phyloP scores from a whole-genome alignment of 2,888 invertebrate species.

The Ecliptopera silaceata region DNA sequence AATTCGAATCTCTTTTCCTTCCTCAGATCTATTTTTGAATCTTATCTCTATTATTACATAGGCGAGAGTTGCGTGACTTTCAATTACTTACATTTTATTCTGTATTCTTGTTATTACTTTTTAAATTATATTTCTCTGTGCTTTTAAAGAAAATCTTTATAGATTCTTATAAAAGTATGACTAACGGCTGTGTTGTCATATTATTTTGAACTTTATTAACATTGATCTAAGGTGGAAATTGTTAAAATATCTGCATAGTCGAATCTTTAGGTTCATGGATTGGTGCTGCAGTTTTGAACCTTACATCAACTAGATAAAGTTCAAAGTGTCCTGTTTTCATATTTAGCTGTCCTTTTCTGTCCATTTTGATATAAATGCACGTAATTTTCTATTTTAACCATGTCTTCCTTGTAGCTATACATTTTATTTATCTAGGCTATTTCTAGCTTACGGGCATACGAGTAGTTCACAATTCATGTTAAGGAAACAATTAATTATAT shows the following conservation, averaged over 20 bases:
- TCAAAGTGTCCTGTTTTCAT: conserved; percentile 8
- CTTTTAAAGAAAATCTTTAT: conserved; percentile 3
- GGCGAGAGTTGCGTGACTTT: conserved; percentile 24
- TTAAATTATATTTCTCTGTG: conserved; percentile 4
- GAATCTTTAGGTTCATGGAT: background rate
- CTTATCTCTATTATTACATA: conserved; percentile 44
- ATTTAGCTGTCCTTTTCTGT: conserved; percentile 7
- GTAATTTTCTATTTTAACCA: conserved; percentile 21
- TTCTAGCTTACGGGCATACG: background rate
- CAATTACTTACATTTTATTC: background rate
- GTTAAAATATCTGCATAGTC: background rate
- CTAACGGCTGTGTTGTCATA: background rate
- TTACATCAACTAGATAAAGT: background rate
- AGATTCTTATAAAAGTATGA: background rate
- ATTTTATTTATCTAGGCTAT: conserved; percentile 3
- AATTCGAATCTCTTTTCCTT: conserved; percentile 39
- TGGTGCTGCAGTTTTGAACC: background rate
- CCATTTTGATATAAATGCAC: conserved; percentile 15
- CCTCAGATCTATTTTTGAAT: conserved; percentile 56
- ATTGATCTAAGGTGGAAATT: background rate
- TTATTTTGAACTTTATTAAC: conserved; percentile 1
- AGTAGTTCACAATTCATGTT: background rate
- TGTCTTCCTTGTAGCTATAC: conserved; percentile 26
- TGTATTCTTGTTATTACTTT: conserved; percentile 7
- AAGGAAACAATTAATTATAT: background rate